phyloP scores from a whole-genome alignment of 2,888 invertebrate genomes.

The Ophonus ardosiacus region DNA sequence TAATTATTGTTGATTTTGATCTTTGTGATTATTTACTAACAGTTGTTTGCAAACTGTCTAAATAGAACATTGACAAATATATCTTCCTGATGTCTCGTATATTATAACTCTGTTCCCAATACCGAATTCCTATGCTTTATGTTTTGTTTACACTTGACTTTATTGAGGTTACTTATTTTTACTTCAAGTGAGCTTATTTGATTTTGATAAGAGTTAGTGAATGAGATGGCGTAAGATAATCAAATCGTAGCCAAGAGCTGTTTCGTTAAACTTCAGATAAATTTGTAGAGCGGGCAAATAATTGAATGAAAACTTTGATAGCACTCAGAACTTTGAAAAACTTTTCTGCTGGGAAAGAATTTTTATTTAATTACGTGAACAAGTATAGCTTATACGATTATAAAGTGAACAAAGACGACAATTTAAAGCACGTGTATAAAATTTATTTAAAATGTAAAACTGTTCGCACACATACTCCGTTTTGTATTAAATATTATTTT shows the following conservation, averaged over 20 bases:
- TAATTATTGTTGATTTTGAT: too few species aligned
- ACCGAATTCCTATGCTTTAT: slow-evolving; percentile 35
- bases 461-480: background rate
- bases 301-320: background rate
- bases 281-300: slow-evolving; percentile 2
- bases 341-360: background rate
- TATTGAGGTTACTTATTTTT: slow-evolving; percentile 48
- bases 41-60: too few species aligned
- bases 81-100: slow-evolving; percentile 6
- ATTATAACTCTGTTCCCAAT: background rate
- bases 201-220: slow-evolving; percentile 15
- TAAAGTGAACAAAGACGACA: background rate
- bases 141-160: slow-evolving; percentile 39
- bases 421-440: background rate
- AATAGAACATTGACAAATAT: slow-evolving; percentile 9
- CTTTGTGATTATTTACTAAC: too few species aligned
- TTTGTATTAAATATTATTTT: background rate
- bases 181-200: slow-evolving; percentile 1
- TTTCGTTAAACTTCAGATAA: background rate
- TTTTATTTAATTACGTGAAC: background rate
- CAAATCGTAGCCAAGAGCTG: slow-evolving; percentile 12
- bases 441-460: background rate
- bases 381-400: background rate
- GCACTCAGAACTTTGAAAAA: background rate
- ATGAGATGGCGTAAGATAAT: slow-evolving; percentile 26